These are phyloP conservation scores for Orius insidiosus DNA, from an alignment of 1,140 invertebrate genomes.

Conservation along the genomic window DNA sequence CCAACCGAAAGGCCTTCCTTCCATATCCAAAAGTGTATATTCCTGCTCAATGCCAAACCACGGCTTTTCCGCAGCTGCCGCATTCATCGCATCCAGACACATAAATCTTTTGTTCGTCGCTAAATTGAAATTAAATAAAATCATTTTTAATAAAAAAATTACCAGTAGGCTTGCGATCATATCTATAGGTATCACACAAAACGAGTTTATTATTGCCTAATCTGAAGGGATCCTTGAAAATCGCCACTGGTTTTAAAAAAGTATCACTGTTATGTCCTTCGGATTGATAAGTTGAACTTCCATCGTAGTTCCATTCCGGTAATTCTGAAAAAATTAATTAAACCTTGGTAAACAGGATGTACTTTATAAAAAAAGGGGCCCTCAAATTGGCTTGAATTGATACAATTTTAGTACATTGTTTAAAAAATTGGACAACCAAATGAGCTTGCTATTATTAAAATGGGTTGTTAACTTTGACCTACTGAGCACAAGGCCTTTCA, in stretches of 20 bases:
- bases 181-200: constrained; percentile 65
- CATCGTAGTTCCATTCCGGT: constrained; percentile 92
- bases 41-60: constrained; percentile 96
- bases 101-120: constrained; percentile 57
- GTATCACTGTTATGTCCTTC: constrained; percentile 71
- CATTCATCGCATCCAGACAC: constrained; percentile 56
- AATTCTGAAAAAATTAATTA: constrained; percentile 38
- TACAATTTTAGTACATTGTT: too few species aligned
- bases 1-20: constrained; percentile 85
- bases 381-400: too few species aligned
- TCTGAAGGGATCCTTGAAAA: constrained; percentile 87
- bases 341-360: not conserved
- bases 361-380: too few species aligned
- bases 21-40: constrained; percentile 82
- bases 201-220: constrained; percentile 78
- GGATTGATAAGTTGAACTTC: constrained; percentile 68
- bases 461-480: too few species aligned
- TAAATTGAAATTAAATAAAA: constrained; percentile 11
- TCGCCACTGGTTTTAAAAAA: constrained; percentile 68
- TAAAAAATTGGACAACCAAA: too few species aligned
- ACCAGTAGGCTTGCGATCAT: constrained; percentile 55
- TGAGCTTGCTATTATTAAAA: too few species aligned
- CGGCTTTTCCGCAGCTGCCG: constrained; percentile 56
- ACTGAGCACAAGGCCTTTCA: too few species aligned
- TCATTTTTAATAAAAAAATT: constrained; percentile 18